Evolutionary conservation across 2,888 invertebrate species (phyloP), one percentile per base, ranked within the genome.

Genomic region (Flexamia atlantica): DNA sequence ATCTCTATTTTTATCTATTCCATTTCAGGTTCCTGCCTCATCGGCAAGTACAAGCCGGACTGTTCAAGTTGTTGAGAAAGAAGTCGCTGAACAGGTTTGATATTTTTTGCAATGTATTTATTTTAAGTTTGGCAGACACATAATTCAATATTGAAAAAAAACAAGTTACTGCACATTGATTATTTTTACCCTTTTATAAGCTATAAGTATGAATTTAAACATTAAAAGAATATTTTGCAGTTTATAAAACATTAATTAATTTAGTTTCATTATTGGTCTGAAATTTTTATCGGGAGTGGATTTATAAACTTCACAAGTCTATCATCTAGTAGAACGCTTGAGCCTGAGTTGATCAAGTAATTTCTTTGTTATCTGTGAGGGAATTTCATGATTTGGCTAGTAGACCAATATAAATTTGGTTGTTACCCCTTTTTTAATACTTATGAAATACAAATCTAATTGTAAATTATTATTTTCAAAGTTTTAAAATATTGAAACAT

Each of bases 1-100:
- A n/a, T n/a, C n/a, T n/a, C n/a, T n/a, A n/a, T n/a, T n/a, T n/a
- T n/a, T n/a, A n/a, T n/a, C n/a, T n/a, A n/a, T n/a, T 46, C n/a
- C 12, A 12, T 46, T 17, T 12, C n/a, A 46, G 46, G 12, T 46
- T 12, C 46, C 46, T 17, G 0, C 40, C 46, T 74, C 30, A 50
- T 50, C 57, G 14, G 5, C 28, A 40, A n/a, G n/a, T n/a, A n/a
- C n/a, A n/a, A 42, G 42, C 42, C 36, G 72, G 36, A 20, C n/a
- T 23, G 87, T 91, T 25, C 89, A 90, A 0, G 90, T 90, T 64
- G 88, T 93, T 28, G 92, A 92, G 88, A 91, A 90, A 57, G 91
- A 91, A 72, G 90, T 93, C 32, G 89, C 91, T 50, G 90, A 90
- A 87, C 92, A 92, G 90, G 92, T 92, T 87, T 1, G n/a, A 36